Base-by-base conservation (phyloP, 1,140 invertebrate genomes). In the Hylaeus volcanicus region DNA sequence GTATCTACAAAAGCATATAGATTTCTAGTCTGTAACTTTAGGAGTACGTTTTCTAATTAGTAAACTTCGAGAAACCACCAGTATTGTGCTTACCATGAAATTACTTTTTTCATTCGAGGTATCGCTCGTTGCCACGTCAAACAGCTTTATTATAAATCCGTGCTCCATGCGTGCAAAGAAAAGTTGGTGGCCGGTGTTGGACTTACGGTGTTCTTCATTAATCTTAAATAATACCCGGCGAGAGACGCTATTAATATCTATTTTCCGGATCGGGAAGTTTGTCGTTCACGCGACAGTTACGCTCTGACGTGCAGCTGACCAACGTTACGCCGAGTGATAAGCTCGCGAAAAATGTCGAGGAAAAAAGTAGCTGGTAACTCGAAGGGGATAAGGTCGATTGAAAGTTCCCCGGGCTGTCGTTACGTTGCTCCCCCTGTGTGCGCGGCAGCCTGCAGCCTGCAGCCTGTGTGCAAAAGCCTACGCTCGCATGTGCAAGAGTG, bases 361-460 rank as follows among this genome's bases (percentile, higher is more conserved):
- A 56, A 61, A 73, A 82, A 55, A 55, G 69, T 74, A 63, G 9
- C 14, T 41, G 15, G 82, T 69, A 58, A 75, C 14, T 65, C 48
- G 65, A 12, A 69, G 55, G 45, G 55, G 61, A 58, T 55, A 64
- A 26, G 26, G 53, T 78, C 61, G 80, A 89, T 85, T 83, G 83
- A 87, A 88, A 86, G 81, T 85, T 86, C 66, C 79, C 68, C 48
- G n/a, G 60, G 43, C 70, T 83, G 80, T 85, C 84, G 85, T 88
- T 86, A 84, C 75, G 41, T 72, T 79, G 73, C 68, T 26, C 26
- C 76, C 68, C 76, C 60, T 68, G 51, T 5, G 37, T 26, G 64
- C 15, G 5, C 41, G 26, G 26, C 64, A 11, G 9, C 9, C 2
- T 3, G 55, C 1, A 8, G 6, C 60, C 37, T 37, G 8, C 48